Percentiles rank a stretch among this genome's conserved stretches.
Conservation (phyloP, 2,797 vertebrate genomes). For the Mormyrops boulengeri region DNA sequence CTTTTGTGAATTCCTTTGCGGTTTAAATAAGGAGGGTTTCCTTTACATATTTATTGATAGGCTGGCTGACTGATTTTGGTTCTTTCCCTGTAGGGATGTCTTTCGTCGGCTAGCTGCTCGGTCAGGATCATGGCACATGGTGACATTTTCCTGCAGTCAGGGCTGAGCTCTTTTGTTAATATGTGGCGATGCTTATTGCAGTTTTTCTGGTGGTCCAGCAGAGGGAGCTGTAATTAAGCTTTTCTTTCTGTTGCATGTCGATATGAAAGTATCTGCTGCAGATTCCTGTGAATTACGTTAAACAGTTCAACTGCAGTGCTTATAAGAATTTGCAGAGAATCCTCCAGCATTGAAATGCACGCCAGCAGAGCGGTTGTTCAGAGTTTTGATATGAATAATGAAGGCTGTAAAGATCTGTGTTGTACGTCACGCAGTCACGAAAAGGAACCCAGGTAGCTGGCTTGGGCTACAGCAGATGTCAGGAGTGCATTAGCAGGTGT, state of each 20-base stretch:
- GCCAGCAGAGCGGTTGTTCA: not conserved
- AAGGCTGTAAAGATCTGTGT: not conserved
- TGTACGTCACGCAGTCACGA: not conserved
- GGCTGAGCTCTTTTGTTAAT: not conserved
- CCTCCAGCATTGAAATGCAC: not conserved
- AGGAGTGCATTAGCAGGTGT: not conserved
- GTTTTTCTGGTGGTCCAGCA: not conserved
- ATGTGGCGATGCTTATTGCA: not conserved
- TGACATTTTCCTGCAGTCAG: not conserved
- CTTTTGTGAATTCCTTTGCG: conserved; percentile 29
- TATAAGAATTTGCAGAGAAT: not conserved
- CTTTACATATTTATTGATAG: not conserved
- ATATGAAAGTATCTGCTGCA: not conserved
- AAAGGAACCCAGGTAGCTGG: not conserved
- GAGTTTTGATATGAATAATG: not conserved
- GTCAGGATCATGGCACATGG: not conserved
- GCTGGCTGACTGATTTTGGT: not conserved
- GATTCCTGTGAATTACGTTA: not conserved
- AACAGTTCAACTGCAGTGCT: not conserved
- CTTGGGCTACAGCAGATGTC: not conserved
- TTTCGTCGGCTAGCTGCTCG: not conserved
- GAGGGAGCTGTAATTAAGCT: conserved; percentile 2
- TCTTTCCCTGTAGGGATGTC: not conserved
- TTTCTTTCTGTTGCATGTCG: not conserved
- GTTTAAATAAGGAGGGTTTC: not conserved